Evolutionary conservation across 2,113 vertebrate species (phyloP).

Genomic region (Tonatia bakeri): DNA sequence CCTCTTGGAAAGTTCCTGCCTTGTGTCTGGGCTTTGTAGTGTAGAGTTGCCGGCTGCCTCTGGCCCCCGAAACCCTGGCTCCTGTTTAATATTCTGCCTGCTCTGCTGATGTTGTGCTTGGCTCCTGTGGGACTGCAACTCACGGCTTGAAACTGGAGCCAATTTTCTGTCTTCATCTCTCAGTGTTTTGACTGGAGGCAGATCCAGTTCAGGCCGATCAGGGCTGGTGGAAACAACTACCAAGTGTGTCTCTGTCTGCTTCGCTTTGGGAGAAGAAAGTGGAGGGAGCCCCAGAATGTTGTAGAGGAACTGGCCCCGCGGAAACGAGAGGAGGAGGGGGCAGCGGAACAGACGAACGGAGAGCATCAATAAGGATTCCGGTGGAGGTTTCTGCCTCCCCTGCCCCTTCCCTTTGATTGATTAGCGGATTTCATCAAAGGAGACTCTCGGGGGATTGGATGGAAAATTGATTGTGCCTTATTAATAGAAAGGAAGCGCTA

Average conservation of each 20-base stretch:
- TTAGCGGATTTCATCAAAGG: constrained; percentile 67
- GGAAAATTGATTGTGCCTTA: constrained; percentile 73
- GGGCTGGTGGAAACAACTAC: constrained; percentile 82
- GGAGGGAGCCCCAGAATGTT: constrained; percentile 57
- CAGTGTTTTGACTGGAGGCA: constrained; percentile 88
- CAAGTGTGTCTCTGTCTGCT: constrained; percentile 74
- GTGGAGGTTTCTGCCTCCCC: neutral
- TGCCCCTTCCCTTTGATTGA: constrained; percentile 41
- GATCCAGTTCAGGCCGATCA: constrained; percentile 84
- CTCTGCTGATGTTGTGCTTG: constrained; percentile 83
- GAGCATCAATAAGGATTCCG: neutral
- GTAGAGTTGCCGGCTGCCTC: constrained; percentile 72
- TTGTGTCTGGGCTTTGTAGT: constrained; percentile 65
- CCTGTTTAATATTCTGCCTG: constrained; percentile 85
- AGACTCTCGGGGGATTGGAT: constrained; percentile 54
- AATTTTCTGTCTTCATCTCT: constrained; percentile 85
- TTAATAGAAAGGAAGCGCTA: constrained; percentile 55
- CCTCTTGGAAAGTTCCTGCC: constrained; percentile 78
- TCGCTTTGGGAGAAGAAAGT: constrained; percentile 57
- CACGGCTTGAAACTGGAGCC: constrained; percentile 85
- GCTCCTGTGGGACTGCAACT: constrained; percentile 83
- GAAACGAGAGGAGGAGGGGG: constrained; percentile 38
- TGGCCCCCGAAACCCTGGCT: constrained; percentile 79
- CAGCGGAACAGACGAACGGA: constrained; percentile 25
- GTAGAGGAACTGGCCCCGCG: constrained; percentile 48